phyloP scores from a whole-genome alignment of 2,797 vertebrate genomes.

The Coendou prehensilis region DNA sequence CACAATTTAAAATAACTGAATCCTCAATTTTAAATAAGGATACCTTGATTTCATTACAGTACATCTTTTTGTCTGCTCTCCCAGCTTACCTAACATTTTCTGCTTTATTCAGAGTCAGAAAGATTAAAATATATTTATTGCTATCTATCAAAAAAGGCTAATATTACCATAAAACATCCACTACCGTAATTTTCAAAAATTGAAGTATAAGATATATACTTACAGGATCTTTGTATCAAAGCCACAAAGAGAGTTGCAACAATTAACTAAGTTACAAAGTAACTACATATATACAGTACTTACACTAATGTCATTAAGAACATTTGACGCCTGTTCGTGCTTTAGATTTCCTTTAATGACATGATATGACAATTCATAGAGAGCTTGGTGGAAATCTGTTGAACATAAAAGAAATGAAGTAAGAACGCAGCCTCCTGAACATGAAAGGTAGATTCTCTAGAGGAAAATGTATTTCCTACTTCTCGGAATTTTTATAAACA shows the following conservation, averaged over 20 bases:
- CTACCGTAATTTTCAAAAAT: slow-evolving; percentile 58
- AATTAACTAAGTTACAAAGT: slow-evolving; percentile 60
- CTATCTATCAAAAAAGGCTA: slow-evolving; percentile 35
- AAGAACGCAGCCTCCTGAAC: slow-evolving; percentile 46
- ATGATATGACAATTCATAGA: slow-evolving; percentile 97
- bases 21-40: slow-evolving; percentile 50
- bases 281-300: slow-evolving; percentile 74
- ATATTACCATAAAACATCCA: slow-evolving; percentile 60
- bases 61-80: neutral
- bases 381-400: slow-evolving; percentile 95
- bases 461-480: slow-evolving; percentile 51
- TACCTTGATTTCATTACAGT: slow-evolving; percentile 14
- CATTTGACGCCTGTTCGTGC: slow-evolving; percentile 94
- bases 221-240: slow-evolving; percentile 59
- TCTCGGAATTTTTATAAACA: slow-evolving; percentile 68
- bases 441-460: slow-evolving; percentile 46
- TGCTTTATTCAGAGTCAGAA: slow-evolving; percentile 67
- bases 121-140: slow-evolving; percentile 61
- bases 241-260: slow-evolving; percentile 32
- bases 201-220: slow-evolving; percentile 55
- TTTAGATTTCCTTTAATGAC: slow-evolving; percentile 97
- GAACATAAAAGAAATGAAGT: slow-evolving; percentile 77
- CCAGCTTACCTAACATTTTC: slow-evolving; percentile 53
- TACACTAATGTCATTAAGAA: slow-evolving; percentile 97
- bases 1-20: slow-evolving; percentile 70